Evolutionary conservation across 1,140 invertebrate genomes (phyloP).

Genomic region (Drosophila kanapiae): DNA sequence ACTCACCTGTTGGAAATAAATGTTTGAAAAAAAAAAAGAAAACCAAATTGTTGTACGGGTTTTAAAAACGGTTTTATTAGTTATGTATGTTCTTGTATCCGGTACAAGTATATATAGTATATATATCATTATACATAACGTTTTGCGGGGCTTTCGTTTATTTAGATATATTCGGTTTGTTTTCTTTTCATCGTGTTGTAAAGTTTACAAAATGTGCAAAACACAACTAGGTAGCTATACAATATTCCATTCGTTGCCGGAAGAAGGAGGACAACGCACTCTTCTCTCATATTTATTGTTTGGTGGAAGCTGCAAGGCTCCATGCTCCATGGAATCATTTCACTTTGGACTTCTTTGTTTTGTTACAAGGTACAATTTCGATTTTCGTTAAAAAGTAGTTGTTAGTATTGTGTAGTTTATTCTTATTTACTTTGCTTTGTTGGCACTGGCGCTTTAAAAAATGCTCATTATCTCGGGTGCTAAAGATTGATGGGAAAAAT

Average conservation of each 20-base stretch:
- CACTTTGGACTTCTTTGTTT: constrained; percentile 49
- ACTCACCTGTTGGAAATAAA: constrained; percentile 48
- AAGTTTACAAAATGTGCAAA: constrained; percentile 83
- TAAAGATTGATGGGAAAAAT: constrained; percentile 77
- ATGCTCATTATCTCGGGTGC: constrained; percentile 46
- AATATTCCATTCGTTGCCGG: constrained; percentile 24
- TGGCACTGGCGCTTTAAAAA: constrained; percentile 68
- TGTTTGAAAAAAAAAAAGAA: constrained; percentile 10
- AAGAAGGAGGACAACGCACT: too few species aligned
- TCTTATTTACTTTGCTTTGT: constrained; percentile 36
- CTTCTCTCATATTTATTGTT: constrained; percentile 56
- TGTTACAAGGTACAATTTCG: constrained; percentile 65
- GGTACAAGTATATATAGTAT: constrained; percentile 59
- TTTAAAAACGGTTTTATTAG: constrained; percentile 80
- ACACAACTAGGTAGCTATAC: constrained; percentile 74
- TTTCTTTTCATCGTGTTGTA: constrained; percentile 63
- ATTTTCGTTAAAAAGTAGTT: constrained; percentile 29
- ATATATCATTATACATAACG: constrained; percentile 54
- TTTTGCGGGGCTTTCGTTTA: constrained; percentile 49
- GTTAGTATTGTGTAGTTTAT: constrained; percentile 11
- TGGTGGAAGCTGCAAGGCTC: constrained; percentile 23
- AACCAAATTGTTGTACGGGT: constrained; percentile 35
- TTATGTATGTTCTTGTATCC: constrained; percentile 69
- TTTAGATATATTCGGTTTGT: constrained; percentile 45
- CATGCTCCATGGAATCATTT: constrained; percentile 17